Evolutionary conservation across 2,113 vertebrate species (phyloP).

Genomic region (Anhinga rufa): DNA sequence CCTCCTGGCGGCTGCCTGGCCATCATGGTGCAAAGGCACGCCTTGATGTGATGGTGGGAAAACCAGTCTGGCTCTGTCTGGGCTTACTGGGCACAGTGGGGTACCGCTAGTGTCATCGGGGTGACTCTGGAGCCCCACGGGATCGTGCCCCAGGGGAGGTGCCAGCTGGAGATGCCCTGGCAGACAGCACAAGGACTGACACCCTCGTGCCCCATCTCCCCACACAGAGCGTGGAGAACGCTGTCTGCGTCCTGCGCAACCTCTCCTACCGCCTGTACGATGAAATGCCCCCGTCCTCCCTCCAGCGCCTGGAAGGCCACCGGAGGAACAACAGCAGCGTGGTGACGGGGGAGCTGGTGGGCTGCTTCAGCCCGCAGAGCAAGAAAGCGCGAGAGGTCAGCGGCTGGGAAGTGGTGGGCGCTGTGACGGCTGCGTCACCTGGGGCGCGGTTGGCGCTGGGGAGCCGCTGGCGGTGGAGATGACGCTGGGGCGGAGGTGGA

Average conservation of each 20-base stretch:
- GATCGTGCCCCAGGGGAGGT: rapidly evolving
- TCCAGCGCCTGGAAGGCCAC: slow-evolving; percentile 84
- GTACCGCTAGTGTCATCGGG: rapidly evolving
- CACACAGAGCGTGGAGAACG: slow-evolving; percentile 88
- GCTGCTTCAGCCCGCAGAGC: slow-evolving; percentile 89
- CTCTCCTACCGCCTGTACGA: slow-evolving; percentile 93
- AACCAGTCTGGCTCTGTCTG: not conserved
- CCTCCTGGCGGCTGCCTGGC: rapidly evolving
- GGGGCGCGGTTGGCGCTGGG: not conserved
- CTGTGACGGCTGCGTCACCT: rapidly evolving
- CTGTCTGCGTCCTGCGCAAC: slow-evolving; percentile 90
- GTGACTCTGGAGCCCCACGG: not conserved
- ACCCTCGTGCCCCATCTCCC: rapidly evolving
- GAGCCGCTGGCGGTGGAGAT: not conserved
- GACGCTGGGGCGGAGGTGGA: not conserved
- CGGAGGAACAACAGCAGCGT: slow-evolving; percentile 53
- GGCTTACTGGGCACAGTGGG: not conserved
- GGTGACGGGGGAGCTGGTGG: slow-evolving; percentile 71
- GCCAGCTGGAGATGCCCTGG: not conserved
- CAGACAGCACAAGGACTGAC: not conserved
- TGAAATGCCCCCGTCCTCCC: slow-evolving; percentile 85
- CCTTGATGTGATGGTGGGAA: not conserved
- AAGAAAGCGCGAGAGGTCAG: slow-evolving; percentile 83
- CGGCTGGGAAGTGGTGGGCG: rapidly evolving
- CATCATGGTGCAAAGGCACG: rapidly evolving